Conservation (phyloP, 2,888 invertebrate genomes). For the Scaptomyza cyrtandrae region DNA sequence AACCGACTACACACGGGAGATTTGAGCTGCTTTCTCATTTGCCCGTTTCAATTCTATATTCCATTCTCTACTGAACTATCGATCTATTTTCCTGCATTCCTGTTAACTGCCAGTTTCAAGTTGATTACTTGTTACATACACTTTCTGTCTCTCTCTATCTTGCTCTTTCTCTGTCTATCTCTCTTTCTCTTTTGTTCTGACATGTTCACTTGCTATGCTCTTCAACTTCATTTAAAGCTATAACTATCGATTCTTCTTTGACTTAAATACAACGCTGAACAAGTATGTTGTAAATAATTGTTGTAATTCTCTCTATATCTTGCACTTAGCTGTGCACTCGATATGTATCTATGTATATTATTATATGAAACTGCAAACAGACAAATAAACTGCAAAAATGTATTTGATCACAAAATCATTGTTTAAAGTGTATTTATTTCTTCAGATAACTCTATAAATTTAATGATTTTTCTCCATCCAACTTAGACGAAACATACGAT, state of each 20-base stretch:
- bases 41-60: constrained; percentile 45
- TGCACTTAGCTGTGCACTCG: constrained; percentile 5
- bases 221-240: constrained; percentile 21
- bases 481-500: too few relatives aligned
- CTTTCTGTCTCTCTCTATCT: constrained; percentile 4
- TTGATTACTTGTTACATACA: neutral
- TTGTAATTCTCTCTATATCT: constrained; percentile 61
- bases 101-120: neutral
- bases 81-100: neutral
- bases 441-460: too few relatives aligned
- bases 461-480: too few relatives aligned
- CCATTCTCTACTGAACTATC: constrained; percentile 1
- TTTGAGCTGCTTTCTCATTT: constrained; percentile 58
- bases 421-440: too few relatives aligned
- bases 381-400: constrained; percentile 82
- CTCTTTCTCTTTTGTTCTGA: neutral
- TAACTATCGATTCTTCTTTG: constrained; percentile 34
- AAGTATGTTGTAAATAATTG: constrained; percentile 81
- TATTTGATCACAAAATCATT: constrained; percentile 74
- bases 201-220: constrained; percentile 7
- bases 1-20: constrained; percentile 59
- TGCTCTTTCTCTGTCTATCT: neutral
- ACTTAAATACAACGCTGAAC: constrained; percentile 60
- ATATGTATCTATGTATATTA: constrained; percentile 55
- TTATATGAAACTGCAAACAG: constrained; percentile 81